Evolutionary conservation across 1,140 invertebrate genomes (phyloP).

Genomic region (Hylyphantes graminicola): DNA sequence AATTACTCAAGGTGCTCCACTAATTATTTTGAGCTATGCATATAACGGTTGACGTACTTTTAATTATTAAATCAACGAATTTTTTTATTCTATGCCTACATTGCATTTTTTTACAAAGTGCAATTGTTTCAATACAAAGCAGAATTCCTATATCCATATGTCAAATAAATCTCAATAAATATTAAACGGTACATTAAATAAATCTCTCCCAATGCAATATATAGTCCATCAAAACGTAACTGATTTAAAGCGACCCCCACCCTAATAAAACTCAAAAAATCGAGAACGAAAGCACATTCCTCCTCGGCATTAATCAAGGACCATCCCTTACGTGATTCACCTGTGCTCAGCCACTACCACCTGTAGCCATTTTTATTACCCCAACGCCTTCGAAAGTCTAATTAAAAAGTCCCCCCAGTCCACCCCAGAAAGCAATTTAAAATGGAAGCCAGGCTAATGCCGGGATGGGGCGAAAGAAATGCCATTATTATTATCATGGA

Average conservation of each 20-base stretch:
- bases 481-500: neutral
- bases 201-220: too few species aligned
- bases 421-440: conserved; percentile 40
- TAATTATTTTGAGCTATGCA: too few species aligned
- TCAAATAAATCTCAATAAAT: too few species aligned
- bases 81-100: too few species aligned
- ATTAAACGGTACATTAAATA: too few species aligned
- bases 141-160: too few species aligned
- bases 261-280: neutral
- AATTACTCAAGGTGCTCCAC: too few species aligned
- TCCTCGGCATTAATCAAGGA: neutral
- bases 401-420: conserved; percentile 18
- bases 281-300: neutral
- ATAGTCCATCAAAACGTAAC: too few species aligned
- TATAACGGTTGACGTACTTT: too few species aligned
- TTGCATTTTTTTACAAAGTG: too few species aligned
- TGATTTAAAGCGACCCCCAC: neutral
- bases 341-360: conserved; percentile 2
- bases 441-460: neutral
- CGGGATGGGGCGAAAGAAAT: neutral
- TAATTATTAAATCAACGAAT: too few species aligned
- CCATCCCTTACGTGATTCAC: conserved; percentile 12
- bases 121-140: too few species aligned
- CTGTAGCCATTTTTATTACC: conserved; percentile 12
- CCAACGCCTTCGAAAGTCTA: conserved; percentile 12